These are phyloP conservation scores for Apocheima hispidaria DNA, from an alignment of 2,888 invertebrate species.

Conservation along the genomic window DNA sequence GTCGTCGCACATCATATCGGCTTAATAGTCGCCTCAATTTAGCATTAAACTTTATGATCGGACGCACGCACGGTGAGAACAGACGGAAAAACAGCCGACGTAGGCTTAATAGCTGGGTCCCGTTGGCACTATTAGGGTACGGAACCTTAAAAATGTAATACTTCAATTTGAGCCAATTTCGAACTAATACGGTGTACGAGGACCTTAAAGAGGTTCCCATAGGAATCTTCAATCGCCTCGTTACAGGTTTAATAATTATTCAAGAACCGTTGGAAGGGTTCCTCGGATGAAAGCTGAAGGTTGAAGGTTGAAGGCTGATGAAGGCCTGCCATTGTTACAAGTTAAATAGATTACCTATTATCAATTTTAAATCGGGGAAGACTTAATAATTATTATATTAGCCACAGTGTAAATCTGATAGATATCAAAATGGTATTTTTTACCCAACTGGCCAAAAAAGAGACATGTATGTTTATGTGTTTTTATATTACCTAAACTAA, in stretches of 20 bases:
- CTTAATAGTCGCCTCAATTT: background rate
- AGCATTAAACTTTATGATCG: background rate
- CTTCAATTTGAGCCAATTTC: background rate
- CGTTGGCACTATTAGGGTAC: too few species aligned
- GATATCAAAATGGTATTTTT: too few species aligned
- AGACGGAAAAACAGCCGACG: too few species aligned
- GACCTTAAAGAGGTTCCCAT: background rate
- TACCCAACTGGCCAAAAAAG: too few species aligned
- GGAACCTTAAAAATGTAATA: background rate
- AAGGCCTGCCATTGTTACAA: slow-evolving; percentile 23
- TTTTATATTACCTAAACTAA: too few species aligned
- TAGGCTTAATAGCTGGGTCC: too few species aligned
- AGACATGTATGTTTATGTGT: too few species aligned
- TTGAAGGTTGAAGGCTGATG: too few species aligned
- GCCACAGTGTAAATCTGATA: too few species aligned
- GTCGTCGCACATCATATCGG: background rate
- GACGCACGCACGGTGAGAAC: too few species aligned
- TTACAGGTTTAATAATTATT: slow-evolving; percentile 30
- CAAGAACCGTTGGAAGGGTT: slow-evolving; percentile 20
- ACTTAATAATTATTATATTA: background rate
- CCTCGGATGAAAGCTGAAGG: slow-evolving; percentile 10
- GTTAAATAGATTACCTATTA: slow-evolving; percentile 19
- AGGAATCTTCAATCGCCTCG: slow-evolving; percentile 5
- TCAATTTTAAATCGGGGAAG: slow-evolving; percentile 8
- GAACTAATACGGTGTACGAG: background rate